These are phyloP conservation scores for Tribolium freemani DNA, from an alignment of 2,888 invertebrate species.

Conservation along the genomic window DNA sequence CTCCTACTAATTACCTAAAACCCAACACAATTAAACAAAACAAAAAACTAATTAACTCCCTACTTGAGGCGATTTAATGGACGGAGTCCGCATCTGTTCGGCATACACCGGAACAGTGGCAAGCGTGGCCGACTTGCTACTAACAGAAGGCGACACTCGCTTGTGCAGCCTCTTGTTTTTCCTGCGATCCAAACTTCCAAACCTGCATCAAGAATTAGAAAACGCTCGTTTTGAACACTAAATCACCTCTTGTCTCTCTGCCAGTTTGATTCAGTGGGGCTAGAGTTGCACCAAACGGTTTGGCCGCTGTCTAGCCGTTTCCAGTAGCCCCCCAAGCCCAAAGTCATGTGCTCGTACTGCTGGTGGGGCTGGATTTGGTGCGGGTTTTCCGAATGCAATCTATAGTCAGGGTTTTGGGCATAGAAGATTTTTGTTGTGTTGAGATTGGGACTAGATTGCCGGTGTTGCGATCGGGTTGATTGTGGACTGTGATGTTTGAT, in stretches of 20 bases:
- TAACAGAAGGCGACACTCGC: slow-evolving; percentile 62
- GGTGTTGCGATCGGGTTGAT: slow-evolving; percentile 39
- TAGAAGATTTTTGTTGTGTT: slow-evolving; percentile 53
- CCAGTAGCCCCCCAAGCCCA: slow-evolving; percentile 67
- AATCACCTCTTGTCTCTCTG: slow-evolving; percentile 64
- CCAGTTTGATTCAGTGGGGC: slow-evolving; percentile 59
- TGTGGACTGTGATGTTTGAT: slow-evolving; percentile 31
- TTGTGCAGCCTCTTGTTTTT: slow-evolving; percentile 67
- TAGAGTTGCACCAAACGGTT: slow-evolving; percentile 64
- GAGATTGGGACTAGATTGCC: slow-evolving; percentile 57
- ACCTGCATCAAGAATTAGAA: slow-evolving; percentile 61
- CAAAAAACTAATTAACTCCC: neutral
- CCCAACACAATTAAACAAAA: neutral
- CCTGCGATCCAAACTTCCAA: slow-evolving; percentile 75
- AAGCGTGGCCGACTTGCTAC: slow-evolving; percentile 63
- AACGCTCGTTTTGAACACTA: neutral
- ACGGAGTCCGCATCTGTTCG: slow-evolving; percentile 59
- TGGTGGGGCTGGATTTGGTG: slow-evolving; percentile 66
- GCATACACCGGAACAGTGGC: slow-evolving; percentile 58
- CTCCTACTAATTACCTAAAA: slow-evolving; percentile 58
- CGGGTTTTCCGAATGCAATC: slow-evolving; percentile 51
- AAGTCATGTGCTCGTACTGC: slow-evolving; percentile 64
- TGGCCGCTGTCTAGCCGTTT: slow-evolving; percentile 64
- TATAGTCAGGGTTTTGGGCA: slow-evolving; percentile 49
- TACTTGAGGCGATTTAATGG: slow-evolving; percentile 61